A percentile compares a stretch with the other conserved stretches of the same genome.
phyloP scores from a whole-genome alignment of 2,797 vertebrate species.

The Siniperca undulata region DNA sequence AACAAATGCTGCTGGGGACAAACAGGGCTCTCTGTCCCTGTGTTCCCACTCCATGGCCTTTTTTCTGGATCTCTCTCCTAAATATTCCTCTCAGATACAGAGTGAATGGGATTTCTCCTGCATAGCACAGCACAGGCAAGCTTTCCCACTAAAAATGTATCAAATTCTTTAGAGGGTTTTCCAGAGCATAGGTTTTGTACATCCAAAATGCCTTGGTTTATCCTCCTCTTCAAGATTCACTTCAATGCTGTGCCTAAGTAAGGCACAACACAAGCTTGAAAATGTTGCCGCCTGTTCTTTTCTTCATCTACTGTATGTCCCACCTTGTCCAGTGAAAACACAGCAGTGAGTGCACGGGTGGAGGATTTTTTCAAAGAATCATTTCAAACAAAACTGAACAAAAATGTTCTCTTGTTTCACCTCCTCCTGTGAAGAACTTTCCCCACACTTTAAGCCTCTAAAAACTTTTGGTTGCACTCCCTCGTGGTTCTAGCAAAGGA shows the following conservation, averaged over 20 bases:
- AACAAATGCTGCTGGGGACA: constrained; percentile 93
- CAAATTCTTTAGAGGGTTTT: constrained; percentile 43
- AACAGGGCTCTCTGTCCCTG: constrained; percentile 83
- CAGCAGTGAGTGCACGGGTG: constrained; percentile 37
- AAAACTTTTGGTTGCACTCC: constrained; percentile 63
- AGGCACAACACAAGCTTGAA: constrained; percentile 48
- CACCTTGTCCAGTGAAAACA: constrained; percentile 65
- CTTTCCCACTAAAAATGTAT: constrained; percentile 31
- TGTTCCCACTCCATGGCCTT: constrained; percentile 84
- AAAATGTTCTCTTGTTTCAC: constrained; percentile 73
- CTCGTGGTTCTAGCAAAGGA: constrained; percentile 55
- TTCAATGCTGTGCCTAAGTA: constrained; percentile 41
- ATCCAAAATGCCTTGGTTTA: constrained; percentile 57
- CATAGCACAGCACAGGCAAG: constrained; percentile 67
- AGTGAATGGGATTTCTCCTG: constrained; percentile 53
- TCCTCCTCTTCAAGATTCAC: constrained; percentile 45
- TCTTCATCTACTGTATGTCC: constrained; percentile 57
- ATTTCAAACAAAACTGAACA: constrained; percentile 68
- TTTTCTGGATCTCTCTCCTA: constrained; percentile 36
- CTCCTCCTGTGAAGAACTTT: constrained; percentile 54
- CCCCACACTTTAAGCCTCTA: constrained; percentile 49
- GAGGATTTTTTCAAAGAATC: constrained; percentile 55
- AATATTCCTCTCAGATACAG: constrained; percentile 61
- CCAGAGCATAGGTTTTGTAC: constrained; percentile 37
- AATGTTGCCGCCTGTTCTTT: constrained; percentile 54